These are phyloP conservation scores for Aurelia sp. DNA, from an alignment of 30 jellyfish, hydroid and myxozoan species.

Conservation along the genomic window DNA sequence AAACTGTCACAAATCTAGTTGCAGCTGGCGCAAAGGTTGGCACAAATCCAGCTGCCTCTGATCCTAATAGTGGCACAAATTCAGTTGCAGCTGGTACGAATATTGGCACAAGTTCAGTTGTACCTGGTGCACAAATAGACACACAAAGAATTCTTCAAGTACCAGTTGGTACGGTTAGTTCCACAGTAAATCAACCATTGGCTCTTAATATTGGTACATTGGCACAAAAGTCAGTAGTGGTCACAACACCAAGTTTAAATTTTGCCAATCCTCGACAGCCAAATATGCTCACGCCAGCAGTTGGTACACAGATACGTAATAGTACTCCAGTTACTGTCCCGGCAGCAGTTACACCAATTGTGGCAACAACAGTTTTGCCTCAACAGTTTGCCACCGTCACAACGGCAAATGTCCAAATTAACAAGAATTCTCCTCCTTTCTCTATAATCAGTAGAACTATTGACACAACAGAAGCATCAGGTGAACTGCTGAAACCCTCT, in stretches of 20 bases:
- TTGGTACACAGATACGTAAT: too few relatives aligned
- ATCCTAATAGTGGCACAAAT: background rate
- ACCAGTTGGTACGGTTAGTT: background rate
- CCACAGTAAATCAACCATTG: too few relatives aligned
- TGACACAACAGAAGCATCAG: background rate
- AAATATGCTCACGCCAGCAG: background rate
- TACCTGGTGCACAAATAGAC: background rate
- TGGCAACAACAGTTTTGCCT: background rate
- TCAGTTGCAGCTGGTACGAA: background rate
- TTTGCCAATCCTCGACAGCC: background rate
- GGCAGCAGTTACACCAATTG: background rate
- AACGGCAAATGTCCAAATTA: background rate
- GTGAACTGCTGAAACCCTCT: background rate
- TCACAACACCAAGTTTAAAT: background rate
- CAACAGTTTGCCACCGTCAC: background rate
- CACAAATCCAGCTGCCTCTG: background rate
- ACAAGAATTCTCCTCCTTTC: constrained; percentile 1
- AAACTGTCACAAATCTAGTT: background rate
- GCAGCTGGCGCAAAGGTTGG: background rate
- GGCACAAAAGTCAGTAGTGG: background rate
- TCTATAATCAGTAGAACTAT: background rate
- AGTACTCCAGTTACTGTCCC: too few relatives aligned
- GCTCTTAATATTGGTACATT: too few relatives aligned
- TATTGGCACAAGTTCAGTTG: background rate
- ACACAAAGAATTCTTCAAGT: background rate